Base-by-base conservation (phyloP, 2,113 vertebrate genomes). In the Dendrocopos noguchii region DNA sequence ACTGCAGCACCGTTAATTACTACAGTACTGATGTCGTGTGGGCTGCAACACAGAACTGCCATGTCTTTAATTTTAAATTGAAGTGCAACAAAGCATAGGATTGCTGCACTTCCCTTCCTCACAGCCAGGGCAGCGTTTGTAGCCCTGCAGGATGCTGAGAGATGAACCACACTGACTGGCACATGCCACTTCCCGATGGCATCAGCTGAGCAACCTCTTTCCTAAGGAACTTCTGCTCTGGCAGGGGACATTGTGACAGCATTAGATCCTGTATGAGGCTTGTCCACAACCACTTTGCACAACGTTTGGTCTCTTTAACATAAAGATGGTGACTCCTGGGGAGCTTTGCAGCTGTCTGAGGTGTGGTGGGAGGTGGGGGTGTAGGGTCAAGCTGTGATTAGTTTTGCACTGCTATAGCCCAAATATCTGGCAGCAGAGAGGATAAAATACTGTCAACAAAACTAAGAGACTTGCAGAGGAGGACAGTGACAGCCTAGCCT, bases 71-170 rank as follows among this genome's bases (percentile, higher is more conserved):
- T 97, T 97, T 96, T 94, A 97, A 98, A 98, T 96, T 97, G 97
- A 97, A 97, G 95, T 94, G 96, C 97, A 98, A 78, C 94, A 97
- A 97, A 98, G 96, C 96, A 95, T 98, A 96, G 95, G 92, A 94
- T 92, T 91, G 92, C 95, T 92, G 92, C 74, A 95, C 77, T 96
- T 95, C 80, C 86, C 93, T 70, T 94, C 94, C 97, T 97, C 97
- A 97, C 95, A 95, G 92, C 91, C 97, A 98, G 60, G 91, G 85
- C 94, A 55, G 36, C 39, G 19, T 92, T 88, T 86, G 57, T 78
- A 87, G 74, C 29, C 29, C 24, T 34, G 64, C 79, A 76, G 77
- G 53, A 66, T 65, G 34, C 77, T 87, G 82, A 86, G 11, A 84
- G 84, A 87, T 70, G 70, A 89, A 90, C 81, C 66, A 79, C 33